Evolutionary conservation across 2,113 vertebrate genomes (phyloP).

Genomic region (Gymnogyps californianus): DNA sequence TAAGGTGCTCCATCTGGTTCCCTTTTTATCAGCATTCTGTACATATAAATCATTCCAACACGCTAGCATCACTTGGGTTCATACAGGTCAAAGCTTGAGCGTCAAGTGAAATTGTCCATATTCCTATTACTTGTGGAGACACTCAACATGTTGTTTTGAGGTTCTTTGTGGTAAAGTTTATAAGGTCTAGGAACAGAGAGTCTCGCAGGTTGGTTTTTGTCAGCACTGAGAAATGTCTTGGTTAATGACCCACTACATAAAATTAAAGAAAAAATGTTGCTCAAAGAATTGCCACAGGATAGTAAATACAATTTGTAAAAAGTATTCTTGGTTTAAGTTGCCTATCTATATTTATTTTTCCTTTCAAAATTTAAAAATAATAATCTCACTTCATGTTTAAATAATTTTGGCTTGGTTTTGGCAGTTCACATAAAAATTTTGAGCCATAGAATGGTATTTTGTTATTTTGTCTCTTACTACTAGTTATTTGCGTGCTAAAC

Average conservation of each 20-base stretch:
- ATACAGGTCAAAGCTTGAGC: neutral
- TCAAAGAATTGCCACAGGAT: neutral
- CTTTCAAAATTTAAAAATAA: neutral
- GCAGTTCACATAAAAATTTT: neutral
- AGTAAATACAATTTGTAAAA: neutral
- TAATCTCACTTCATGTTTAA: neutral
- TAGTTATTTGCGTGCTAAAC: neutral
- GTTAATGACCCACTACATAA: neutral
- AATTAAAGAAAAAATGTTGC: neutral
- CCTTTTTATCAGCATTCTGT: slow-evolving; percentile 11
- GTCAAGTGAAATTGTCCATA: neutral
- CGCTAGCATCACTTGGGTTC: neutral
- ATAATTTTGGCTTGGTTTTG: neutral
- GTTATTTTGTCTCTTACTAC: neutral
- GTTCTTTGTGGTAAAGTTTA: neutral
- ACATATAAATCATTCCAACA: slow-evolving; percentile 23
- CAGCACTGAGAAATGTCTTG: neutral
- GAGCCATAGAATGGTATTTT: neutral
- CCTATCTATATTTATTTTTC: neutral
- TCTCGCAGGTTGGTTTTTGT: neutral
- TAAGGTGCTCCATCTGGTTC: neutral
- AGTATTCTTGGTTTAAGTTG: neutral
- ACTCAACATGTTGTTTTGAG: neutral
- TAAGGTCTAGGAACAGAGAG: neutral
- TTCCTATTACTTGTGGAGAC: neutral